Conservation (phyloP, 2,797 vertebrate species). For the Tokudaia muenninki region DNA sequence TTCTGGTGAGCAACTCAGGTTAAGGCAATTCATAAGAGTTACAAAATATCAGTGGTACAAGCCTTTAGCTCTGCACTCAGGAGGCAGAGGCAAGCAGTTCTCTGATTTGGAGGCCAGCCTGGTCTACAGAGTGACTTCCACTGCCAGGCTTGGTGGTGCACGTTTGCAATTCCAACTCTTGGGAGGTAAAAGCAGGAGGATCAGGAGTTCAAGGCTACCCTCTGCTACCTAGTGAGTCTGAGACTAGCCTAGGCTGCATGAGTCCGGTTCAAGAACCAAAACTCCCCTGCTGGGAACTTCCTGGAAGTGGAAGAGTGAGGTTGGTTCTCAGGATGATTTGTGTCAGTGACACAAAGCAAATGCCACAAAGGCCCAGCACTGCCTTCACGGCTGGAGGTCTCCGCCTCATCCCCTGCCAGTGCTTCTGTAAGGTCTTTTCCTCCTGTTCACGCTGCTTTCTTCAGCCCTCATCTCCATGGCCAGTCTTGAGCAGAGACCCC, state of each 20-base stretch:
- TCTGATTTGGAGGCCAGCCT: background rate
- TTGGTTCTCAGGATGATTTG: background rate
- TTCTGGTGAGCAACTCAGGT: accelerated
- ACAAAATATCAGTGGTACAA: accelerated
- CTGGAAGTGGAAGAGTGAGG: background rate
- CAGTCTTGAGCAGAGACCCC: background rate
- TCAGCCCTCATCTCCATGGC: background rate
- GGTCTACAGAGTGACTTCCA: background rate
- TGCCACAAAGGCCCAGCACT: background rate
- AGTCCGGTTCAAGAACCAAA: background rate
- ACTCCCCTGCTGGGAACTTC: background rate
- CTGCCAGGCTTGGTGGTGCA: background rate
- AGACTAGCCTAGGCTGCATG: background rate
- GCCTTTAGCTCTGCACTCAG: background rate
- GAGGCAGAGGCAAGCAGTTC: background rate
- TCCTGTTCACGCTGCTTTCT: background rate
- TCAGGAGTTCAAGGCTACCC: background rate
- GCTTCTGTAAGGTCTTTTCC: background rate
- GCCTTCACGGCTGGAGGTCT: background rate
- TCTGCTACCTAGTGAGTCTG: background rate
- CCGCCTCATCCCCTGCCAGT: background rate
- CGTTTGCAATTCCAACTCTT: background rate
- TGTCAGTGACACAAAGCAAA: background rate
- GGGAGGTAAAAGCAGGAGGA: background rate
- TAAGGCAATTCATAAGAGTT: background rate